Evolutionary conservation across 1,140 invertebrate genomes (phyloP).

Genomic region (Hesperophylax magnus): DNA sequence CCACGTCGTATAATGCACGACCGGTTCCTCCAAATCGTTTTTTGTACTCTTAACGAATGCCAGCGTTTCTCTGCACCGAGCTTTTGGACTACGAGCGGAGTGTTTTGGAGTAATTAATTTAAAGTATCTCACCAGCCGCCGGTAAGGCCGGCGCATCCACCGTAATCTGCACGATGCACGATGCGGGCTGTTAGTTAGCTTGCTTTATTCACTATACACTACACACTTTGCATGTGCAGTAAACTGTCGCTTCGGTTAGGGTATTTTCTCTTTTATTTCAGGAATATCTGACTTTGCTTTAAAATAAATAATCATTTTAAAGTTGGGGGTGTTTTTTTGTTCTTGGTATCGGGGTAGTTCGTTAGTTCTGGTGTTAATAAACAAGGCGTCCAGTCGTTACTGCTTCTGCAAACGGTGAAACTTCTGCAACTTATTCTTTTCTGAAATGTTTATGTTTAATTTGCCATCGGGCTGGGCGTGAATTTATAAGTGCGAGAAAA

Average conservation of each 20-base stretch:
- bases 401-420: background rate
- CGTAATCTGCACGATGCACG: too few species aligned
- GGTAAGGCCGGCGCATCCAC: background rate
- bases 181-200: background rate
- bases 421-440: background rate
- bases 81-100: background rate
- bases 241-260: background rate
- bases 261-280: background rate
- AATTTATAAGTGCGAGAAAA: background rate
- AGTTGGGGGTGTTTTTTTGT: too few species aligned
- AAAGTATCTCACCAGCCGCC: background rate
- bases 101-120: slow-evolving; percentile 4
- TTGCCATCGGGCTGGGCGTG: slow-evolving; percentile 4
- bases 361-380: too few species aligned
- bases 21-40: slow-evolving; percentile 25
- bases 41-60: slow-evolving; percentile 7
- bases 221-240: background rate
- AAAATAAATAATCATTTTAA: background rate
- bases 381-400: background rate
- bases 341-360: too few species aligned
- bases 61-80: background rate
- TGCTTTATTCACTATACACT: background rate
- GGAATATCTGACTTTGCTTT: background rate
- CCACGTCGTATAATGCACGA: slow-evolving; percentile 3
- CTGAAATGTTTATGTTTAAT: slow-evolving; percentile 19